Percentiles rank a stretch among this genome's conserved stretches.
These are phyloP conservation scores for Chloroceryle inda DNA, from an alignment of 2,797 vertebrate genomes.

Conservation along the genomic window DNA sequence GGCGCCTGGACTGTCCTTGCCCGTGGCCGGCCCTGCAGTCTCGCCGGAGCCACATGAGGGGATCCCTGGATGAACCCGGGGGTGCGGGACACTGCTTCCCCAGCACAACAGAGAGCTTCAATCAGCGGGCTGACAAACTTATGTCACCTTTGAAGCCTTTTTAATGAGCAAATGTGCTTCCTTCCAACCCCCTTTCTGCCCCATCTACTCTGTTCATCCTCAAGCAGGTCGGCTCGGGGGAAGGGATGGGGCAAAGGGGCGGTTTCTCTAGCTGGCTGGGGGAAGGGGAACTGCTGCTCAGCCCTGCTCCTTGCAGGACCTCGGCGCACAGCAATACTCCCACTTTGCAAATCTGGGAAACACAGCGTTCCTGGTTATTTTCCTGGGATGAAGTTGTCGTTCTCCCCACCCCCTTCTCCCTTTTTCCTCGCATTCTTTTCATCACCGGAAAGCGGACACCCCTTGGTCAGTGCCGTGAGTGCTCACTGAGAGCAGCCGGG, in stretches of 20 bases:
- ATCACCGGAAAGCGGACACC: background rate
- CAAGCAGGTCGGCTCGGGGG: background rate
- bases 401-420: too few relatives aligned
- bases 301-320: background rate
- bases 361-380: background rate
- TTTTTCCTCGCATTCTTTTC: background rate
- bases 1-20: accelerated
- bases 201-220: conserved; percentile 61
- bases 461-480: accelerated
- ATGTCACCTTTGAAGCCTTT: conserved; percentile 32
- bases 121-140: background rate
- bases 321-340: too few relatives aligned
- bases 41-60: background rate
- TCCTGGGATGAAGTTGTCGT: background rate
- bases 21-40: background rate
- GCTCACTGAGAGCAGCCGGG: background rate
- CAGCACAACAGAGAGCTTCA: background rate
- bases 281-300: background rate
- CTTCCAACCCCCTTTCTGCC: conserved; percentile 42
- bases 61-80: background rate
- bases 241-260: background rate
- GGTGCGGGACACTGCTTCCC: too few relatives aligned
- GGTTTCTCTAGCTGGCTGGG: background rate
- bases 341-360: background rate
- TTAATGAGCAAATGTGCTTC: conserved; percentile 46